Percentiles rank a stretch among this genome's conserved stretches.
These are phyloP conservation scores for Pristionchus entomophagus DNA, from an alignment of 2,888 invertebrate genomes.

Conservation along the genomic window DNA sequence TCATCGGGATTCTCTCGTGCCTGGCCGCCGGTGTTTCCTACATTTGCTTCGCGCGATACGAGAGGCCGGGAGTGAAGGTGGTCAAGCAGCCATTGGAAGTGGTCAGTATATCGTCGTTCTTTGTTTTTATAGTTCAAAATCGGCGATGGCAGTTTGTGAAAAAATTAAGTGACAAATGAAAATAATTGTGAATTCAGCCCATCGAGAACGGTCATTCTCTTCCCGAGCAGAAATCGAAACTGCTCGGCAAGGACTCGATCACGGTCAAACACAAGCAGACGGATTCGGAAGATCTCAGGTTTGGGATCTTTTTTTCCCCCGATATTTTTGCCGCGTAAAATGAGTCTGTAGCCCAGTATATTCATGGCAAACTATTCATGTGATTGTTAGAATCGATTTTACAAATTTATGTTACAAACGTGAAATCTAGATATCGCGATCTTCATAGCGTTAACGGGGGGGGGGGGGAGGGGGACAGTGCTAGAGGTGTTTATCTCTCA, in stretches of 20 bases:
- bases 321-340: background rate
- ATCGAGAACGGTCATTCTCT: background rate
- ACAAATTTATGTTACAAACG: too few species aligned
- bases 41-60: background rate
- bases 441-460: too few species aligned
- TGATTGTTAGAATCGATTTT: too few species aligned
- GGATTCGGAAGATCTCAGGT: constrained; percentile 24
- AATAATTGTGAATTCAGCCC: background rate
- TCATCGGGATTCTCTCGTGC: background rate
- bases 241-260: background rate
- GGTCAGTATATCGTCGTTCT: background rate
- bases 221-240: background rate
- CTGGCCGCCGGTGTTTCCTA: background rate
- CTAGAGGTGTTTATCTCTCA: too few species aligned
- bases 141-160: background rate
- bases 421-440: too few species aligned
- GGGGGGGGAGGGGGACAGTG: too few species aligned
- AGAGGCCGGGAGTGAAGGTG: background rate
- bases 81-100: background rate
- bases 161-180: background rate
- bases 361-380: too few species aligned
- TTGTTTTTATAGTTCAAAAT: background rate
- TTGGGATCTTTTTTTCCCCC: too few species aligned
- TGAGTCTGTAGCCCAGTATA: too few species aligned
- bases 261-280: background rate